Evolutionary conservation across 2,113 vertebrate genomes (phyloP).

Genomic region (Climacteris rufus): DNA sequence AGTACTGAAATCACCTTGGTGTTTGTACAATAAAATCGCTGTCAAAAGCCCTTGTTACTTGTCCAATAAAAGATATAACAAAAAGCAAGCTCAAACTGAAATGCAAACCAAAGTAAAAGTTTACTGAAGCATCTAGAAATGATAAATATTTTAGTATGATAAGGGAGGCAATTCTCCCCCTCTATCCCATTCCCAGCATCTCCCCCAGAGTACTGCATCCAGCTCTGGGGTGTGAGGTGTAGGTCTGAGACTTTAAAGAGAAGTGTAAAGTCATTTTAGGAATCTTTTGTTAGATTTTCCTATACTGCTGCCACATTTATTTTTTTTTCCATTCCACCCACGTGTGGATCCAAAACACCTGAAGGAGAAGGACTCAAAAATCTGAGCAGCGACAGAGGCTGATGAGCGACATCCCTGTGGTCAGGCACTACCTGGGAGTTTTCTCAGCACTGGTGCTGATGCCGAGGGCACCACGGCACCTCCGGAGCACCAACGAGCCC

Average conservation of each 20-base stretch:
- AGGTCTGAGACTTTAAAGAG: not conserved
- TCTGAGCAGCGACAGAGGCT: not conserved
- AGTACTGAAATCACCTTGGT: not conserved
- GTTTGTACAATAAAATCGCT: not conserved
- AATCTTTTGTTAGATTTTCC: not conserved
- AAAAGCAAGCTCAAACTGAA: not conserved
- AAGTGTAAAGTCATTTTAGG: not conserved
- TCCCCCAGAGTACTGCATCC: too few relatives aligned
- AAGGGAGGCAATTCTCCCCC: not conserved
- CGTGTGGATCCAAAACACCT: not conserved
- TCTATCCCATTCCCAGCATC: not conserved
- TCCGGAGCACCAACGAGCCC: not conserved
- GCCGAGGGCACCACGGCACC: fast-evolving
- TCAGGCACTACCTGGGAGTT: not conserved
- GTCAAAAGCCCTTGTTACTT: not conserved
- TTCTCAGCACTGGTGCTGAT: not conserved
- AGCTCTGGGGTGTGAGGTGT: not conserved
- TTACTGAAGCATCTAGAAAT: not conserved
- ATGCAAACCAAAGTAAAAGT: not conserved
- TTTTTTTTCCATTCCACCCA: not conserved
- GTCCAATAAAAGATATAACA: not conserved
- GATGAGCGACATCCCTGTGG: not conserved
- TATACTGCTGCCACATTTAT: not conserved
- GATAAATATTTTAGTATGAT: not conserved
- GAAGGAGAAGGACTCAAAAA: not conserved